A percentile compares a stretch with the other conserved stretches of the same genome.
Conservation (phyloP, 1,140 invertebrate genomes). For the Thrips palmi region DNA sequence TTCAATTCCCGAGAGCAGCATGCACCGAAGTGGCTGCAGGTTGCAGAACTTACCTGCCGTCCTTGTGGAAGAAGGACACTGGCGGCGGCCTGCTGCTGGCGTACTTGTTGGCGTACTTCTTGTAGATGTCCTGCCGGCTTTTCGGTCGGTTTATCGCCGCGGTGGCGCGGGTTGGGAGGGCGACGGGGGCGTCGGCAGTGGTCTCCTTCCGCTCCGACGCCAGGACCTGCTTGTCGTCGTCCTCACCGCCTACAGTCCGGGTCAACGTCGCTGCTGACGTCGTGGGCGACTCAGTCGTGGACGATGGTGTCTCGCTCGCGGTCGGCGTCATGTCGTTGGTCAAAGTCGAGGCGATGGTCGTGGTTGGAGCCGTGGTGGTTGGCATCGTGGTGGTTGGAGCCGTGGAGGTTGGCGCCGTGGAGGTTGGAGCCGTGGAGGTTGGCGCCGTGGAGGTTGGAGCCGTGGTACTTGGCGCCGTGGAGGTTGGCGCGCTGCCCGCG, state of each 20-base stretch:
- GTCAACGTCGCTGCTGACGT: constrained; percentile 3
- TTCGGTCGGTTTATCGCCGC: no score
- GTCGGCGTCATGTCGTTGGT: constrained; percentile 11
- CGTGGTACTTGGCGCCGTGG: background rate
- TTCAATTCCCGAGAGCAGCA: no score
- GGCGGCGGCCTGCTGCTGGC: no score
- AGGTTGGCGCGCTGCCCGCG: background rate
- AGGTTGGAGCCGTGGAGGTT: background rate
- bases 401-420: background rate
- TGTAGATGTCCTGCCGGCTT: no score
- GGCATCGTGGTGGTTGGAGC: background rate
- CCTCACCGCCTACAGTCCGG: constrained; percentile 1
- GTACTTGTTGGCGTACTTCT: no score
- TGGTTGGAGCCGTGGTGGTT: constrained; percentile 2
- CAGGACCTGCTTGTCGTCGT: no score
- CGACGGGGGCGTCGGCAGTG: no score
- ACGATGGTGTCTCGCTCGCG: constrained; percentile 4
- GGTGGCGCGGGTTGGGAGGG: no score
- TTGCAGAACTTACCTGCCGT: no score
- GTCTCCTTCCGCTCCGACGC: no score
- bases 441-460: background rate
- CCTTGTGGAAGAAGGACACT: no score
- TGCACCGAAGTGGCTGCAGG: no score
- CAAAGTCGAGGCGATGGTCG: background rate
- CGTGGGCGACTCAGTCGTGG: constrained; percentile 8